Evolutionary conservation across 2,113 vertebrate species (phyloP).

Genomic region (Otolemur garnettii): DNA sequence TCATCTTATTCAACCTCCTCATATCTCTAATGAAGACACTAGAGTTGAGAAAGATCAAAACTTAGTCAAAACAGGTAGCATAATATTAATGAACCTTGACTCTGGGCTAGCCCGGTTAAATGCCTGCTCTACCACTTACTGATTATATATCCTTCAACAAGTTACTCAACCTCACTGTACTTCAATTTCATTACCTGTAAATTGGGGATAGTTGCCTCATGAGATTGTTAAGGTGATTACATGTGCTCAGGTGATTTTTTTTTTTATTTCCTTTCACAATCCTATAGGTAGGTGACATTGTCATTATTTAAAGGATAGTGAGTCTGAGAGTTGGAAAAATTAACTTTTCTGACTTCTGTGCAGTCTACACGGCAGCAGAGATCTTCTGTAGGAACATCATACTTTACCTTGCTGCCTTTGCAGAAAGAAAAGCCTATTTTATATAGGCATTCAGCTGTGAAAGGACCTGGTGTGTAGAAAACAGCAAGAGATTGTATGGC

Average conservation of each 20-base stretch:
- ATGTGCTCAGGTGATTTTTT: conserved; percentile 13
- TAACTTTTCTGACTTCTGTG: not conserved
- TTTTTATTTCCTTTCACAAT: not conserved
- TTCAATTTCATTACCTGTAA: not conserved
- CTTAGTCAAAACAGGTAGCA: not conserved
- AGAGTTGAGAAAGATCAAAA: not conserved
- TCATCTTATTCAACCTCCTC: not conserved
- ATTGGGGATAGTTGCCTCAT: not conserved
- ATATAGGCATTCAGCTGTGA: not conserved
- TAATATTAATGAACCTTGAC: not conserved
- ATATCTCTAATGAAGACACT: not conserved
- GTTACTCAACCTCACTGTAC: not conserved
- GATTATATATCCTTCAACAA: not conserved
- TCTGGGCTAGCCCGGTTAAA: not conserved
- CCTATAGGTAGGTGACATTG: not conserved
- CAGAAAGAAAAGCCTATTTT: not conserved
- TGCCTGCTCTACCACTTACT: not conserved
- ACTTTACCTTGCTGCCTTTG: not conserved
- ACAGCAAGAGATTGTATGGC: not conserved
- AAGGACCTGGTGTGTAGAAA: not conserved
- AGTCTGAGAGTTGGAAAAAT: conserved; percentile 5
- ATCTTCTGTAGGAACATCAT: conserved; percentile 15
- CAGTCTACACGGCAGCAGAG: not conserved
- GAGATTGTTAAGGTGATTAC: not conserved
- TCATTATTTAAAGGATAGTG: conserved; percentile 14